Evolutionary conservation across 2,113 vertebrate species (phyloP).

Genomic region (Corvus hawaiiensis): DNA sequence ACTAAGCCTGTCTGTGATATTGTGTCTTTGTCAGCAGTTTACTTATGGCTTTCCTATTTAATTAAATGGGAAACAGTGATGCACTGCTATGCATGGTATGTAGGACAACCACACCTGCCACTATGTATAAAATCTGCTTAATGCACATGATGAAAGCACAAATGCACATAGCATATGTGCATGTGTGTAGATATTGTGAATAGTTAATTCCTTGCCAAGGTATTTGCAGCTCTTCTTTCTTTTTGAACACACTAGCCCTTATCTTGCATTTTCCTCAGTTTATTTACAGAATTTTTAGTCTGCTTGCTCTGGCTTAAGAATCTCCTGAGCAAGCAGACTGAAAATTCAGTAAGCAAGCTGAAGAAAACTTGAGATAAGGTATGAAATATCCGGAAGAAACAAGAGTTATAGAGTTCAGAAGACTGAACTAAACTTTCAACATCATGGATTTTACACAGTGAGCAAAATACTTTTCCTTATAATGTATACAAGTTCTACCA

Average conservation of each 20-base stretch:
- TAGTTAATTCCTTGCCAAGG: not conserved
- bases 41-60: slow-evolving; percentile 30
- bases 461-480: not conserved
- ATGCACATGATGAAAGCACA: not conserved
- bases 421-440: slow-evolving; percentile 19
- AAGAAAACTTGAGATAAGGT: slow-evolving; percentile 45
- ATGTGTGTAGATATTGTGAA: not conserved
- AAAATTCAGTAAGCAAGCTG: slow-evolving; percentile 53
- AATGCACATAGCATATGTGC: not conserved
- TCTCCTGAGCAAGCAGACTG: slow-evolving; percentile 58
- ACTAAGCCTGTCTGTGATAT: slow-evolving; percentile 14
- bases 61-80: slow-evolving; percentile 43
- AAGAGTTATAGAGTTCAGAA: not conserved
- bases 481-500: not conserved
- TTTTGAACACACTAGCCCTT: slow-evolving; percentile 12
- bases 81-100: not conserved
- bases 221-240: slow-evolving; percentile 17
- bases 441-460: not conserved
- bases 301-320: slow-evolving; percentile 43
- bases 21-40: slow-evolving; percentile 52
- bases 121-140: not conserved
- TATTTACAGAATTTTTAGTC: slow-evolving; percentile 43
- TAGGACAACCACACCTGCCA: slow-evolving; percentile 13
- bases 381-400: slow-evolving; percentile 41
- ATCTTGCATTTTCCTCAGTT: slow-evolving; percentile 40